Evolutionary conservation across 2,797 vertebrate species (phyloP), one percentile per base, ranked within the genome.

Genomic region (Poecilia gillii): DNA sequence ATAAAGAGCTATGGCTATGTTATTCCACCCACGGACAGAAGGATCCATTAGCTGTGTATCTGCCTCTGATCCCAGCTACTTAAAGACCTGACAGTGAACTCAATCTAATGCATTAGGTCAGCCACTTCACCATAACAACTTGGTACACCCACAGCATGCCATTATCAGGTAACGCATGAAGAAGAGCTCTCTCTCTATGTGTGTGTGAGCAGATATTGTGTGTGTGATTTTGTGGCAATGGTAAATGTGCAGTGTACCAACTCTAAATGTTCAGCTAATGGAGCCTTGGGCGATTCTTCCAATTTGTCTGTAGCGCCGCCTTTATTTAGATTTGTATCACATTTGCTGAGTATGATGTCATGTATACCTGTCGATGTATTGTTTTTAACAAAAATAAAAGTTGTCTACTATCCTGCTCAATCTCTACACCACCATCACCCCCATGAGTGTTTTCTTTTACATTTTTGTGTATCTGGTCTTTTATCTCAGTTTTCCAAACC

Each of bases 61-160:
- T 93, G 87, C 87, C 85, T 93, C 84, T 94, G 92, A 93, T 93
- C 91, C 91, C 78, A 86, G 91, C 90, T 93, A 93, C 93, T 94
- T 93, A 95, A 95, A 93, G 92, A 94, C 91, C 94, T 89, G 91
- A 92, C 93, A 91, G 90, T 89, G 89, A 93, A 89, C 93, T 94
- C 89, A 91, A 90, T 93, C 88, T 94, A 94, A 94, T 94, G 92
- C 91, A 93, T 94, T 92, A 93, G 93, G 93, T 93, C 94, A 93
- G 89, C 90, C 90, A 89, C 93, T 94, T 83, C 91, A 93, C 86
- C 81, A 84, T 91, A 88, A 90, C 92, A 93, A 87, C 87, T 92
- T 82, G 76, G 88, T 92, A 93, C 93, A 92, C 94, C 93, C 93
- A 94, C 94, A 82, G 93, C 87, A 90, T 91, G 89, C 90, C 89